A percentile compares a stretch with the other conserved stretches of the same genome.
Evolutionary conservation across 2,797 vertebrate species (phyloP).

Genomic region (Cynopterus sphinx): DNA sequence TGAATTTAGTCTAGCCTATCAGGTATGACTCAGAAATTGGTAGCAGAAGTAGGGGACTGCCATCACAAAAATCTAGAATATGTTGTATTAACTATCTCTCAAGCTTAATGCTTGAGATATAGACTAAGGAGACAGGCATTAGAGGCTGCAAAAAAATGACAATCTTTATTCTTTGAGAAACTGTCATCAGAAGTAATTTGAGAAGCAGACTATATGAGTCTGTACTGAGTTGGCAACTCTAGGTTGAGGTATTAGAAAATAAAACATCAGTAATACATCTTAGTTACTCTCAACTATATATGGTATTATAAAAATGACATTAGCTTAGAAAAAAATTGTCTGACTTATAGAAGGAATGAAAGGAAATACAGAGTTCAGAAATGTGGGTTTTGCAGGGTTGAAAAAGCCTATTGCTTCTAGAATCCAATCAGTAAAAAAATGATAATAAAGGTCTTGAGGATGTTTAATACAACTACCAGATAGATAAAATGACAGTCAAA

Average conservation of each 20-base stretch:
- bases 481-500: not conserved
- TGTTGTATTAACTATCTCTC: not conserved
- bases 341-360: constrained; percentile 2
- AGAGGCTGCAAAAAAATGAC: not conserved
- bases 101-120: not conserved
- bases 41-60: not conserved
- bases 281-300: not conserved
- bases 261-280: not conserved
- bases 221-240: not conserved
- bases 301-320: not conserved
- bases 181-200: not conserved
- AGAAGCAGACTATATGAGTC: not conserved
- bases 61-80: not conserved
- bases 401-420: not conserved
- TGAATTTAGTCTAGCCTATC: not conserved
- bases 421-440: not conserved
- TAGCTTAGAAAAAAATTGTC: not conserved
- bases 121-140: not conserved
- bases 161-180: not conserved
- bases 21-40: not conserved
- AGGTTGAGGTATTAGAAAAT: not conserved
- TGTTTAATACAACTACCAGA: not conserved
- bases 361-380: not conserved
- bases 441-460: not conserved
- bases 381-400: not conserved